Evolutionary conservation across 2,113 vertebrate genomes (phyloP).

Genomic region (Tetrao urogallus): DNA sequence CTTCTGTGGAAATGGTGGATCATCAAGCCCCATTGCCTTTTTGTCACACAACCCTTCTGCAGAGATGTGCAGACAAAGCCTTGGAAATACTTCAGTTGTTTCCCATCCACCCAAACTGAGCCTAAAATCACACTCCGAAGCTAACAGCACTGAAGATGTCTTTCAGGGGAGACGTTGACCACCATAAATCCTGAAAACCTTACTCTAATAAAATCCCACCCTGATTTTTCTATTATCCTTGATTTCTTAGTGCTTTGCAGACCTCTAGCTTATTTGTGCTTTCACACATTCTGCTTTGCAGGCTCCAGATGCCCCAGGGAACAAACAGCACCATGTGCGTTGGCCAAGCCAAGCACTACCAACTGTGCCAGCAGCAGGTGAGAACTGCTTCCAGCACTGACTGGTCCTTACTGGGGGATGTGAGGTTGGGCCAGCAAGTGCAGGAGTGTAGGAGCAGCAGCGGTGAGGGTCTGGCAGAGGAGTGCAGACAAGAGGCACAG

Average conservation of each 20-base stretch:
- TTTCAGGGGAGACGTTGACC: neutral
- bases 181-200: neutral
- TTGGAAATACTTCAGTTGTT: neutral
- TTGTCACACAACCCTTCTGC: neutral
- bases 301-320: conserved; percentile 81
- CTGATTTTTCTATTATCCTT: neutral
- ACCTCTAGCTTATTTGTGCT: neutral
- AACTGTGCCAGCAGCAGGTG: conserved; percentile 88
- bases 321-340: conserved; percentile 81
- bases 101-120: neutral
- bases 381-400: neutral
- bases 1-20: neutral
- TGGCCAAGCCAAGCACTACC: conserved; percentile 84
- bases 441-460: neutral
- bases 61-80: neutral
- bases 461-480: neutral
- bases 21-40: neutral
- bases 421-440: neutral
- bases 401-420: neutral
- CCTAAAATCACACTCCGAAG: neutral
- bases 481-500: accelerated
- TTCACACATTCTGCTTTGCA: conserved; percentile 48
- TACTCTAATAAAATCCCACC: neutral
- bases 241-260: neutral
- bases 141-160: neutral